Conservation (phyloP, 1,140 invertebrate species). For the Papilio polytes region DNA sequence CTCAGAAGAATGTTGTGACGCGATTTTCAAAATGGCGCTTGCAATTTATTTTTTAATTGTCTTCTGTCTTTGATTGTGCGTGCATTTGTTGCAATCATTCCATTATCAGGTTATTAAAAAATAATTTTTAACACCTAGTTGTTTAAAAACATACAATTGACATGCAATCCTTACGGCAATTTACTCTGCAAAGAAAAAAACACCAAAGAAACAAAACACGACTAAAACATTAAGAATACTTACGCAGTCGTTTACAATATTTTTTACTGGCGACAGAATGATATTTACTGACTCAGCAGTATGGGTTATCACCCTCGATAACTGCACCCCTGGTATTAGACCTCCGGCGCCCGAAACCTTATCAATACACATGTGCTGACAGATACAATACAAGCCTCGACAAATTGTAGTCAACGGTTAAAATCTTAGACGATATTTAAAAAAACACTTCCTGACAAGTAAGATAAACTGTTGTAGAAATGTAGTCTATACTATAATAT, state of each 20-base stretch:
- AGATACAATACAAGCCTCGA: slow-evolving; percentile 30
- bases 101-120: not conserved
- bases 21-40: slow-evolving; percentile 28
- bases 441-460: too few relatives aligned
- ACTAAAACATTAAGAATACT: not conserved
- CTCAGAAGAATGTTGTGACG: slow-evolving; percentile 26
- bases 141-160: not conserved
- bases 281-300: slow-evolving; percentile 49
- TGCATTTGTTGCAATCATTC: not conserved
- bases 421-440: too few relatives aligned
- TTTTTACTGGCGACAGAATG: slow-evolving; percentile 10
- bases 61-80: slow-evolving; percentile 16
- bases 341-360: slow-evolving; percentile 39
- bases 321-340: slow-evolving; percentile 52
- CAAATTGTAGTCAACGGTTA: slow-evolving; percentile 14
- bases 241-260: slow-evolving; percentile 6
- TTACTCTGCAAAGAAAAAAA: not conserved
- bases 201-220: not conserved
- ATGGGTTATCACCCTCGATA: slow-evolving; percentile 53
- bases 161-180: not conserved
- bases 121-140: not conserved
- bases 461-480: too few relatives aligned
- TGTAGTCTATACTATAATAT: too few relatives aligned
- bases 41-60: slow-evolving; percentile 29
- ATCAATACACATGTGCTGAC: slow-evolving; percentile 45